These are phyloP conservation scores for Anthophora plumipes DNA, from an alignment of 2,888 invertebrate genomes.

Conservation along the genomic window DNA sequence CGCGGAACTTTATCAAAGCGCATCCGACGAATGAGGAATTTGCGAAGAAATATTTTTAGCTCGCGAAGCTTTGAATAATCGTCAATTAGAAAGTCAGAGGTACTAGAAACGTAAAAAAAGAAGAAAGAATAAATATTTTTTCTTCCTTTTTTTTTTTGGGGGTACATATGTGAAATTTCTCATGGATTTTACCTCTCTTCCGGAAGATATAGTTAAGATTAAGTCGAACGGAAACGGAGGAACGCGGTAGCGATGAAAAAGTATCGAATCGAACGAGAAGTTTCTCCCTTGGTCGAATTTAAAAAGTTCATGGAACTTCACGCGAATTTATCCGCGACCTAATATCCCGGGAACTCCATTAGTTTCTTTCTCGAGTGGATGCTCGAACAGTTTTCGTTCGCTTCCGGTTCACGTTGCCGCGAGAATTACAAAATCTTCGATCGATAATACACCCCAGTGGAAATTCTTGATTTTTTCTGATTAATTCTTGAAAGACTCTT, in stretches of 20 bases:
- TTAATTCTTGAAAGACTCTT: too few relatives aligned
- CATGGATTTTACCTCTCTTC: background rate
- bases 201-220: background rate
- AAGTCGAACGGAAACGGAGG: background rate
- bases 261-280: slow-evolving; percentile 5
- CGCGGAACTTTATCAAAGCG: background rate
- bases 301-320: slow-evolving; percentile 11
- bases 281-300: background rate
- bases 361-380: slow-evolving; percentile 1
- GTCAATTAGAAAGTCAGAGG: slow-evolving; percentile 1
- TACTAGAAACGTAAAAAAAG: too few relatives aligned
- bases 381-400: background rate
- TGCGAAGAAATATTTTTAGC: background rate
- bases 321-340: slow-evolving; percentile 9
- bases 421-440: background rate
- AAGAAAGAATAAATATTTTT: too few relatives aligned
- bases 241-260: background rate
- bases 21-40: background rate
- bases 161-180: background rate
- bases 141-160: too few relatives aligned
- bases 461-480: too few relatives aligned
- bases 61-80: background rate
- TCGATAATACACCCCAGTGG: background rate
- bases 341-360: background rate
- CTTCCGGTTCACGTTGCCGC: slow-evolving; percentile 5